Base-by-base conservation (phyloP, 2,888 invertebrate species). In the Ephialtes manifestator region DNA sequence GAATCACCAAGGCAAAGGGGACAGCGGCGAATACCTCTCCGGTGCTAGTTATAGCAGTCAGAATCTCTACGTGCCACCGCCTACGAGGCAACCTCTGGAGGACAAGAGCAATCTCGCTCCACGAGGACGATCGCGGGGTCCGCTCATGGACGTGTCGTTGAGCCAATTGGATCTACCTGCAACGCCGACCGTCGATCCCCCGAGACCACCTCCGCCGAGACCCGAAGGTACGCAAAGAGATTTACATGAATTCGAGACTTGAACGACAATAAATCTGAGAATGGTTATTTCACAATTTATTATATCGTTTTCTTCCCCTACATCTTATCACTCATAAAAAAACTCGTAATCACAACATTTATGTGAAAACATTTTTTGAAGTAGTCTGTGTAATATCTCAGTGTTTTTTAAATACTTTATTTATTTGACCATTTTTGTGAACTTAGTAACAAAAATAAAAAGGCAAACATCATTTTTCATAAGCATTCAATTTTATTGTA, bases 61-160 rank as follows among this genome's bases (percentile, higher is more conserved):
- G 94, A 98, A 98, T 94, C 94, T 98, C 75, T 98, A 98, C 93
- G 98, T 98, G 58, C 98, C 98, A 90, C 98, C 98, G 3, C 98
- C 98, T 0, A 98, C 98, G 4, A 94, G 97, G 85, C 95, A 94
- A 91, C 90, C 91, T 83, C 89, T 93, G 68, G 96, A 96, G 87
- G 96, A 96, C 91, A 96, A 96, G 93, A 97, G 96, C 89, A 97
- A 96, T 92, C 94, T 97, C 67, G 96, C 96, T 39, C 96, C 97
- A 0, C 94, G 96, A 55, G 96, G 96, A 35, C 94, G 96, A 75
- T 96, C 96, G 0, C 94, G 97, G 81, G 97, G 96, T 11, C 97
- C 97, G 0, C 93, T 97, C 95, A 96, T 96, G 86, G 95, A 95
- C 75, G 95, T 95, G 46, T 96, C 96, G 77, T 93, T 96, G 63